These are phyloP conservation scores for Hippopotamus amphibius DNA, from an alignment of 2,113 vertebrate genomes.

Conservation along the genomic window DNA sequence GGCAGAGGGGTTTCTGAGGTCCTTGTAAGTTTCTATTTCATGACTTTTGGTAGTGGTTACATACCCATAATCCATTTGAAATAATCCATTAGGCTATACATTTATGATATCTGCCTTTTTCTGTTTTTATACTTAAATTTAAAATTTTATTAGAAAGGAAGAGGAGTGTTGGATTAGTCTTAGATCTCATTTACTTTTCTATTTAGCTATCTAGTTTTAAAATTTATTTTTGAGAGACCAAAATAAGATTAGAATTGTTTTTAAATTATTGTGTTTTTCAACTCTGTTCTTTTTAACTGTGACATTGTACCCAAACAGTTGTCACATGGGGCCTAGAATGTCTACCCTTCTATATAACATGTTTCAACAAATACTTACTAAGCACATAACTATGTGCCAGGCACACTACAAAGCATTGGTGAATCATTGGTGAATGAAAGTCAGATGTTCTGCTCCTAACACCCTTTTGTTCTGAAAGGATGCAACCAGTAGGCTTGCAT, in stretches of 20 bases:
- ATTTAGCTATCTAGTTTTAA: neutral
- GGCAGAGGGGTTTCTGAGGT: neutral
- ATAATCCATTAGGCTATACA: neutral
- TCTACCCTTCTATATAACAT: neutral
- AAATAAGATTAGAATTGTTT: neutral
- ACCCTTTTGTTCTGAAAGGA: neutral
- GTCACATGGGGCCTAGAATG: no score
- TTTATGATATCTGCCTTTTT: constrained; percentile 21
- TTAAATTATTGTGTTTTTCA: neutral
- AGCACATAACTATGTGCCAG: neutral
- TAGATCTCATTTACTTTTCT: neutral
- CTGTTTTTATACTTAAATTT: neutral
- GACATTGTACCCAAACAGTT: neutral
- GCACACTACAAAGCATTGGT: neutral
- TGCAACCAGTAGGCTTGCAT: neutral
- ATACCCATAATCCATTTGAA: neutral
- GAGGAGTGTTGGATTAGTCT: neutral
- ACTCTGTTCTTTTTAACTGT: neutral
- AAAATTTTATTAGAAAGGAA: neutral
- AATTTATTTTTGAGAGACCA: neutral
- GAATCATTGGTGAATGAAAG: neutral
- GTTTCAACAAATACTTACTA: neutral
- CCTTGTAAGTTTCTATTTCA: neutral
- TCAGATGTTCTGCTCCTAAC: neutral
- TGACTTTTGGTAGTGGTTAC: neutral